Evolutionary conservation across 2,888 invertebrate species (phyloP).

Genomic region (Cheilosia vernalis): DNA sequence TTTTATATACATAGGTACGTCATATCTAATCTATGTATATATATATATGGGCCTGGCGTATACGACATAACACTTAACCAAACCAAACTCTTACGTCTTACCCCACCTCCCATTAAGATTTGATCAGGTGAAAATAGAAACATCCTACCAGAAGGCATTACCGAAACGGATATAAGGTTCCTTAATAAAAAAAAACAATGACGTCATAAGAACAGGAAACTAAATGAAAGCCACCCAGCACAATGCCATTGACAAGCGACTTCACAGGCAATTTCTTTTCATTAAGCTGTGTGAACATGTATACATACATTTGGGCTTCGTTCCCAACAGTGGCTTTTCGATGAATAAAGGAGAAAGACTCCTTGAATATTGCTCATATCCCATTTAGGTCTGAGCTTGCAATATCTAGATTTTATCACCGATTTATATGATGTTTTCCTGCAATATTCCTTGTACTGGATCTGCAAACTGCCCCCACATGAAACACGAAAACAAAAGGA

Average conservation of each 20-base stretch:
- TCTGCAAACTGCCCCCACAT: conserved; percentile 40
- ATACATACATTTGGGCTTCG: conserved; percentile 40
- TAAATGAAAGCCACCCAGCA: conserved; percentile 37
- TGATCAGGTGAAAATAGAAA: conserved; percentile 60
- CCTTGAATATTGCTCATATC: conserved; percentile 56
- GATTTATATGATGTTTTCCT: conserved; percentile 65
- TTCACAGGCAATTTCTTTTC: conserved; percentile 73
- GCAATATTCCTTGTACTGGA: conserved; percentile 28
- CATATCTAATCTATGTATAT: not conserved
- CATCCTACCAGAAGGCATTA: conserved; percentile 47
- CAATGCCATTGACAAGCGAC: conserved; percentile 46
- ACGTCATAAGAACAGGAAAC: conserved; percentile 47
- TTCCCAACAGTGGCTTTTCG: conserved; percentile 50
- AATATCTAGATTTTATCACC: conserved; percentile 69
- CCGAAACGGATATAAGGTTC: conserved; percentile 55
- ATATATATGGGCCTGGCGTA: not conserved
- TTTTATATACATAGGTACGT: not conserved
- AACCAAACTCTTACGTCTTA: conserved; percentile 23
- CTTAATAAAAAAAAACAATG: conserved; percentile 69
- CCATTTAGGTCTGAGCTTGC: conserved; percentile 64
- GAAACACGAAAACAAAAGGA: conserved; percentile 51
- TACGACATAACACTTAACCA: conserved; percentile 38
- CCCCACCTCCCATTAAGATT: conserved; percentile 36
- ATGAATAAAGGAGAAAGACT: conserved; percentile 41
- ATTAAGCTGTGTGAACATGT: conserved; percentile 57